phyloP scores from a whole-genome alignment of 2,113 vertebrate genomes.

The Rissa tridactyla region DNA sequence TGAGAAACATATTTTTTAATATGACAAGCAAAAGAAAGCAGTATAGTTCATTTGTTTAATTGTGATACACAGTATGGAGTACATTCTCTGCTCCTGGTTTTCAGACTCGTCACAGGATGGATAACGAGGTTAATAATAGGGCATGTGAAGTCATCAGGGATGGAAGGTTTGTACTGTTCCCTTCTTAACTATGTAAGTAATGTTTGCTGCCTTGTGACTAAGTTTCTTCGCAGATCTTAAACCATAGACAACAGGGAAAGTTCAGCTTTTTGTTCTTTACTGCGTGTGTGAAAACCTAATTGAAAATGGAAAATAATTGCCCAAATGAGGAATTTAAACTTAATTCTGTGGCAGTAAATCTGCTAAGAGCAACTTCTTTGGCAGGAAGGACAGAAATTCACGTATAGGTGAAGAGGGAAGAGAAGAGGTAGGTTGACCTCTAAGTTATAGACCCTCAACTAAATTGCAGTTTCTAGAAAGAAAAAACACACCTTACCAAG shows the following conservation, averaged over 20 bases:
- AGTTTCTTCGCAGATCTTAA: background rate
- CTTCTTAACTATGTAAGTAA: background rate
- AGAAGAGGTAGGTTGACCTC: background rate
- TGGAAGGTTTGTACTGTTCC: conserved; percentile 76
- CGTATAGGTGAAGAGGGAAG: background rate
- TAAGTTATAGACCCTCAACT: background rate
- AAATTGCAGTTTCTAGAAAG: background rate
- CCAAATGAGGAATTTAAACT: background rate
- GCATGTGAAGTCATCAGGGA: conserved; percentile 86
- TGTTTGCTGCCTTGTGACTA: background rate
- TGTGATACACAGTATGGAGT: background rate
- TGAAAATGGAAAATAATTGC: background rate
- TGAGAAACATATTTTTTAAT: conserved; percentile 60
- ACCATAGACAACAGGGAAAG: background rate
- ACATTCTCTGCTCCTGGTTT: background rate
- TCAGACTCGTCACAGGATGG: conserved; percentile 94
- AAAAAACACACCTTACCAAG: background rate
- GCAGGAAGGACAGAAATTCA: background rate
- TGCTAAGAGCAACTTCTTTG: background rate
- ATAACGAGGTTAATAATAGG: conserved; percentile 94
- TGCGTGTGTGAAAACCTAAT: background rate
- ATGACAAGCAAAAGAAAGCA: background rate
- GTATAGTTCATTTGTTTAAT: accelerated
- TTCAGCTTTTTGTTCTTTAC: background rate
- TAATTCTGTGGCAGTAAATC: background rate